A percentile compares a stretch with the other conserved stretches of the same genome.
These are phyloP conservation scores for Galagoides demidoff DNA, from an alignment of 2,797 vertebrate species.

Conservation along the genomic window DNA sequence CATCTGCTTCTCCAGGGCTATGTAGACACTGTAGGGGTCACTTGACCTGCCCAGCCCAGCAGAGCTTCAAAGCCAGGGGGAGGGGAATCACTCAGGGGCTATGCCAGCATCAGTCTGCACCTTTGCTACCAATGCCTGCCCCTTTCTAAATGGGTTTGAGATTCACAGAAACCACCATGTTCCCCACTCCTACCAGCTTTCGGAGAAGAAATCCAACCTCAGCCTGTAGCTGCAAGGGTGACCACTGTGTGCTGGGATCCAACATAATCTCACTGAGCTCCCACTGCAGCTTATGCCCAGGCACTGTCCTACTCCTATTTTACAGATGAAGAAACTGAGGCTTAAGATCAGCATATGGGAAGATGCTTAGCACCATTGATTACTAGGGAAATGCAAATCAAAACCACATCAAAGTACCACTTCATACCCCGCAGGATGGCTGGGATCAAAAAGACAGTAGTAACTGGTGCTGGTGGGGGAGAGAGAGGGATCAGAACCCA, in stretches of 20 bases:
- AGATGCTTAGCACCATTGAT: background rate
- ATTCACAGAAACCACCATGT: background rate
- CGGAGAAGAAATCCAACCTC: background rate
- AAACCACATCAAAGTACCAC: background rate
- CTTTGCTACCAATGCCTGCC: background rate
- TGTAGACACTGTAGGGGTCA: accelerated
- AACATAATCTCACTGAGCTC: background rate
- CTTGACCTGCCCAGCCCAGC: background rate
- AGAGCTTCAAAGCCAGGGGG: background rate
- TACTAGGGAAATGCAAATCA: background rate
- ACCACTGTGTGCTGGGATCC: background rate
- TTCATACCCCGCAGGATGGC: background rate
- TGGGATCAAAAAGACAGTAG: accelerated
- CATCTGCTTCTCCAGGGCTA: background rate
- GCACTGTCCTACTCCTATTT: background rate
- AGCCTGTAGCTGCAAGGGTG: background rate
- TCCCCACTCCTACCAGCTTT: background rate
- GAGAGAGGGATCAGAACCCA: accelerated
- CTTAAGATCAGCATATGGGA: background rate
- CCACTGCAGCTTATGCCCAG: background rate
- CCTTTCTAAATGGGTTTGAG: background rate
- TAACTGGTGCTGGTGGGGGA: accelerated
- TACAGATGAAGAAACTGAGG: background rate
- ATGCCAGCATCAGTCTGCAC: background rate
- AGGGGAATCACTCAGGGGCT: background rate